These are phyloP conservation scores for Himalopsyche kuldschensis DNA, from an alignment of 2,888 invertebrate species.

Conservation along the genomic window DNA sequence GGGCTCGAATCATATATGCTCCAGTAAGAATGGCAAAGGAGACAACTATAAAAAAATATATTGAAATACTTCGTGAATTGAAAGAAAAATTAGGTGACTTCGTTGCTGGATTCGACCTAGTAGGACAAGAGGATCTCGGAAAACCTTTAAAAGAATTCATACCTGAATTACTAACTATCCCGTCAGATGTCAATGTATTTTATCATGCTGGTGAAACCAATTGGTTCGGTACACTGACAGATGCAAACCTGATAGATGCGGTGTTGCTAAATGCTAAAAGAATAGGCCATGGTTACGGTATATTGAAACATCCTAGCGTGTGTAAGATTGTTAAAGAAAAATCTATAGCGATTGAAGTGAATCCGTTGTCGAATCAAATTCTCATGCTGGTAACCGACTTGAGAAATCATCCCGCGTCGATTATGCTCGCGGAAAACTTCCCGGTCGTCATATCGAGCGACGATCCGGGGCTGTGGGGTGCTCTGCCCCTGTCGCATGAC, in stretches of 20 bases:
- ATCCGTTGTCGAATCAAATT: conserved; percentile 79
- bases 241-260: conserved; percentile 77
- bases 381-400: conserved; percentile 69
- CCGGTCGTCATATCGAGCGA: conserved; percentile 78
- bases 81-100: conserved; percentile 63
- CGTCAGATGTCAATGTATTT: conserved; percentile 64
- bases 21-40: conserved; percentile 57
- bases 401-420: conserved; percentile 73
- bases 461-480: conserved; percentile 78
- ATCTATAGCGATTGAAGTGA: conserved; percentile 73
- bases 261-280: conserved; percentile 70
- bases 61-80: conserved; percentile 49
- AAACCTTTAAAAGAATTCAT: conserved; percentile 64
- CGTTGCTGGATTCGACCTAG: conserved; percentile 78
- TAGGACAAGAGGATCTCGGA: conserved; percentile 77
- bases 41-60: conserved; percentile 50
- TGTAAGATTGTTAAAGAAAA: conserved; percentile 59
- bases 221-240: conserved; percentile 69
- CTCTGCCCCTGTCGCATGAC: conserved; percentile 72
- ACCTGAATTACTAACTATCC: conserved; percentile 54
- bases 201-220: conserved; percentile 85
- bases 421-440: conserved; percentile 65
- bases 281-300: conserved; percentile 77
- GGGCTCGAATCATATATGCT: conserved; percentile 72
- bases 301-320: conserved; percentile 72